phyloP scores from a whole-genome alignment of 2,113 vertebrate genomes.

The Mus pahari region DNA sequence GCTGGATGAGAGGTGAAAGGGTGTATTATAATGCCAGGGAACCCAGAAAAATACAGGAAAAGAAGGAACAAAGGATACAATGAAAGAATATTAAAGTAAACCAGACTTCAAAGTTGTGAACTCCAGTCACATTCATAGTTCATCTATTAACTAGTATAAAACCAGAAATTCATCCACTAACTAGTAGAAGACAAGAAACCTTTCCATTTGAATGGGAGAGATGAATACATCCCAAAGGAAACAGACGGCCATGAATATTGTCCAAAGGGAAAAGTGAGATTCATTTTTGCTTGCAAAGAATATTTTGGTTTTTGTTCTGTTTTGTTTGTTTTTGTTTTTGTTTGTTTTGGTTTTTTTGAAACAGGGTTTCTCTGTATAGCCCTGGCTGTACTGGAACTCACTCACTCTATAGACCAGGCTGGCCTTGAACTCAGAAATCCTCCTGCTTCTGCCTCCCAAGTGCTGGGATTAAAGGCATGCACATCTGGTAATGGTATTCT shows the following conservation, averaged over 20 bases:
- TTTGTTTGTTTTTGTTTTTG: not conserved
- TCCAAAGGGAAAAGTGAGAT: not conserved
- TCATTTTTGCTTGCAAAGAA: not conserved
- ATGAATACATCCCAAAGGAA: not conserved
- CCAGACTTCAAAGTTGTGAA: not conserved
- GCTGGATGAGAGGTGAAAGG: not conserved
- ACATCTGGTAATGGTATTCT: not conserved
- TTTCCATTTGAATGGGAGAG: not conserved
- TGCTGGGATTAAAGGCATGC: no score
- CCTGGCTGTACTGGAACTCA: no score
- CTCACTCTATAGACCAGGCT: no score
- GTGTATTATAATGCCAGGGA: not conserved
- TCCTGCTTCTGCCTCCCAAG: no score
- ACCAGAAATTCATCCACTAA: not conserved
- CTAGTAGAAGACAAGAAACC: not conserved
- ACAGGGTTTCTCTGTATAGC: no score
- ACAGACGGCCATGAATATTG: not conserved
- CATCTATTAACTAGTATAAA: not conserved
- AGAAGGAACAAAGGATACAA: not conserved
- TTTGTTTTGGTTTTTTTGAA: no score
- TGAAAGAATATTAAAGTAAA: not conserved
- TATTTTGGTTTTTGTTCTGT: not conserved
- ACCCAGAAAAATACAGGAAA: not conserved
- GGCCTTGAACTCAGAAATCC: no score
- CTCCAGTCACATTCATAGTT: not conserved